These are phyloP conservation scores for Byasa hedistus DNA, from an alignment of 2,888 invertebrate genomes.

Conservation along the genomic window DNA sequence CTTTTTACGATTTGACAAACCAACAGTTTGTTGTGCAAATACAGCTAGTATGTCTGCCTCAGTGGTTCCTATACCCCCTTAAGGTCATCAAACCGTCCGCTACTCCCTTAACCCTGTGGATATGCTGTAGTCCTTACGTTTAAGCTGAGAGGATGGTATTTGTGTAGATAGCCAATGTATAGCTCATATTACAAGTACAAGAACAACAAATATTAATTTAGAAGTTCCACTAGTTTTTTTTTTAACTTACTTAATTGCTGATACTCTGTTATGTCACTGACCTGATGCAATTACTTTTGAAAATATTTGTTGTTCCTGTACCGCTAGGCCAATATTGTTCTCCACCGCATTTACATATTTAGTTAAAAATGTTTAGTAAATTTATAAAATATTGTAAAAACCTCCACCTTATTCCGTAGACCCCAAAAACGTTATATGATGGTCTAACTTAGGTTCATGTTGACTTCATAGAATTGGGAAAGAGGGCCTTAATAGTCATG, in stretches of 20 bases:
- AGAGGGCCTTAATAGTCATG: conserved; percentile 7
- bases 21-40: no score
- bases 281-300: neutral
- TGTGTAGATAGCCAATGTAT: conserved; percentile 5
- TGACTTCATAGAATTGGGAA: conserved; percentile 1
- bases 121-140: neutral
- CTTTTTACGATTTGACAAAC: no score
- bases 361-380: neutral
- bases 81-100: no score
- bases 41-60: no score
- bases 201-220: neutral
- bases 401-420: neutral
- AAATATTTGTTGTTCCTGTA: neutral
- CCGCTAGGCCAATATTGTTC: neutral
- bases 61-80: no score
- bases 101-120: no score
- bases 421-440: neutral
- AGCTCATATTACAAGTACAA: neutral
- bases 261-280: neutral
- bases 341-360: neutral
- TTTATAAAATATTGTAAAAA: conserved; percentile 1
- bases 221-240: no score
- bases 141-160: conserved; percentile 3
- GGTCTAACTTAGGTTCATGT: neutral
- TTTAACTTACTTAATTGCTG: no score